Evolutionary conservation across 2,888 invertebrate genomes (phyloP).

Genomic region (Mesorhabditis sp.): DNA sequence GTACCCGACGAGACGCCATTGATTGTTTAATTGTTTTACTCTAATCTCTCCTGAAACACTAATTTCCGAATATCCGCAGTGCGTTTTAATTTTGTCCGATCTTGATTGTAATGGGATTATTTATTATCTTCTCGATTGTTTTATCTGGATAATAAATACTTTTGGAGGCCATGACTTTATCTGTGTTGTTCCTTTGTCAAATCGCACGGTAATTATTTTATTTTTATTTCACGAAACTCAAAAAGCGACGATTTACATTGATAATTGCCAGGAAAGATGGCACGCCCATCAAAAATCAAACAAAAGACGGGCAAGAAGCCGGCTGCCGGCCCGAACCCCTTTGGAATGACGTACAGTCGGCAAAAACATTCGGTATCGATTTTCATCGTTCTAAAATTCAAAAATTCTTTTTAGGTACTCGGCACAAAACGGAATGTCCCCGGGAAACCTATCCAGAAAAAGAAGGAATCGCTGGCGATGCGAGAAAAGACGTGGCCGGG

Average conservation of each 20-base stretch:
- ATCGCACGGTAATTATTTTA: too few species aligned
- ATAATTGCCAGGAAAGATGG: slow-evolving; percentile 5
- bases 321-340: slow-evolving; percentile 7
- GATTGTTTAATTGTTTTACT: too few species aligned
- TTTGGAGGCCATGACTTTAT: too few species aligned
- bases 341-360: background rate
- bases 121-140: too few species aligned
- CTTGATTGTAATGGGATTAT: too few species aligned
- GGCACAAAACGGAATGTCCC: background rate
- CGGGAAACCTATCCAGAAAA: background rate
- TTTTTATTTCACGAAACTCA: too few species aligned
- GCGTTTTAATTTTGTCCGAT: too few species aligned
- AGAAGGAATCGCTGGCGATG: background rate
- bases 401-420: background rate
- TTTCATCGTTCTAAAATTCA: background rate
- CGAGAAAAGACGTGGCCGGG: slow-evolving; percentile 82
- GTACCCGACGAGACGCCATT: slow-evolving; percentile 12
- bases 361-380: background rate
- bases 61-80: too few species aligned
- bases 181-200: too few species aligned
- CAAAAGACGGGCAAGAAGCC: background rate
- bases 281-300: background rate
- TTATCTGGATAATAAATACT: too few species aligned
- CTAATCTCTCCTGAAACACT: too few species aligned
- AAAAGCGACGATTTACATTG: too few species aligned